Evolutionary conservation across 2,113 vertebrate species (phyloP).

Genomic region (Podarcis raffonei): DNA sequence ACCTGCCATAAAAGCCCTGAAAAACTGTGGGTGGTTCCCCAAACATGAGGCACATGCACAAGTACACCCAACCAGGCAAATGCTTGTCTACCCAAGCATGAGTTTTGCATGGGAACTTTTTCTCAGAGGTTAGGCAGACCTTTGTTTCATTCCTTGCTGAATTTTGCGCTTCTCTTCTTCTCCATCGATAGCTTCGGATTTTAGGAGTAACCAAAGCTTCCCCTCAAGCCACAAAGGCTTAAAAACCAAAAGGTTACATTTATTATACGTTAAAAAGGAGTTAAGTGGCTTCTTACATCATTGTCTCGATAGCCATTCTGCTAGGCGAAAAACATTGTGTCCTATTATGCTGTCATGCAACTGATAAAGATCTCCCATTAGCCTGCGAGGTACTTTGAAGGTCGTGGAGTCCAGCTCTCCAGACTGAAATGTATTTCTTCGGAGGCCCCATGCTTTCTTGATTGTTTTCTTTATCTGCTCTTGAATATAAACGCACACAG

Average conservation of each 20-base stretch:
- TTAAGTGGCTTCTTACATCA: slow-evolving; percentile 2
- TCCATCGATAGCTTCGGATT: not conserved
- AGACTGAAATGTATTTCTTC: not conserved
- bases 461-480: not conserved
- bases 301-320: slow-evolving; percentile 8
- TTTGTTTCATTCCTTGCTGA: not conserved
- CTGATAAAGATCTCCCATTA: not conserved
- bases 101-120: slow-evolving; percentile 32
- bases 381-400: not conserved
- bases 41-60: slow-evolving; percentile 30
- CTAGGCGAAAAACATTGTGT: not conserved
- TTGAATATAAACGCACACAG: not conserved
- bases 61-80: slow-evolving; percentile 24
- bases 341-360: not conserved
- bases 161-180: not conserved
- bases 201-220: not conserved
- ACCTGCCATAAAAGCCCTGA: slow-evolving; percentile 41
- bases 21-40: slow-evolving; percentile 52
- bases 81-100: not conserved
- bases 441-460: not conserved
- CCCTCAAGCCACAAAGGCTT: not conserved
- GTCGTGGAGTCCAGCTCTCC: not conserved
- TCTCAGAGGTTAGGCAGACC: slow-evolving; percentile 2
- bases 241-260: not conserved
- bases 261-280: not conserved